Base-by-base conservation (phyloP, 2,888 invertebrate species). In the Metalampra italica region DNA sequence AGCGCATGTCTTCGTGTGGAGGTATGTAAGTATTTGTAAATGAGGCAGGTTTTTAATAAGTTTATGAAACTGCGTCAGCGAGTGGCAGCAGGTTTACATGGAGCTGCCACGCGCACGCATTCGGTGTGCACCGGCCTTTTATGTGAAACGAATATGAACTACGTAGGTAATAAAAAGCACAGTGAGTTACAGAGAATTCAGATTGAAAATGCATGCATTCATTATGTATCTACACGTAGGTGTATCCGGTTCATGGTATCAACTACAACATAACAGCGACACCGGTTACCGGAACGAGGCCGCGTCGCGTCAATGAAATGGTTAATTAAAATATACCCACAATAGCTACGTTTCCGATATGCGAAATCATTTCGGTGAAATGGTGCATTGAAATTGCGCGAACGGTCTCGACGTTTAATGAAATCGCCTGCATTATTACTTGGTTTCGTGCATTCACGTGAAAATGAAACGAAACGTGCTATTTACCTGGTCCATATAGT, bases 251-350 rank as follows among this genome's bases (percentile, higher is more conserved):
- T 29, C 11, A 12, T 29, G 12, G 7, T 29, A 29, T 12, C n/a
- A 29, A 3, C n/a, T n/a, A 29, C 41, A 42, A 29, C n/a, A 29
- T 39, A 39, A 39, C 39, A 13, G 39, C 14, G n/a, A 7, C 13
- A 38, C n/a, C 8, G 3, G 15, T 7, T 39, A 37, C 7, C 15
- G 14, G 13, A 13, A 39, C 15, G 7, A 39, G n/a, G 13, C 13
- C 29, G n/a, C 29, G 41, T 7, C 22, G 11, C n/a, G 9, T 29
- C 7, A 14, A 5, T 54, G 51, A 50, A 64, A 63, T 59, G 54
- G 63, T 66, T 64, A 67, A 67, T 67, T 68, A 68, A 68, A 68
- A 63, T 64, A 62, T 63, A 55, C 22, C 22, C 22, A 22, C 22
- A 22, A 22, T 22, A 22, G 22, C 22, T 22, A 22, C 22, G 64